Conservation (phyloP, 2,888 invertebrate genomes). For the Yponomeuta evonymella region DNA sequence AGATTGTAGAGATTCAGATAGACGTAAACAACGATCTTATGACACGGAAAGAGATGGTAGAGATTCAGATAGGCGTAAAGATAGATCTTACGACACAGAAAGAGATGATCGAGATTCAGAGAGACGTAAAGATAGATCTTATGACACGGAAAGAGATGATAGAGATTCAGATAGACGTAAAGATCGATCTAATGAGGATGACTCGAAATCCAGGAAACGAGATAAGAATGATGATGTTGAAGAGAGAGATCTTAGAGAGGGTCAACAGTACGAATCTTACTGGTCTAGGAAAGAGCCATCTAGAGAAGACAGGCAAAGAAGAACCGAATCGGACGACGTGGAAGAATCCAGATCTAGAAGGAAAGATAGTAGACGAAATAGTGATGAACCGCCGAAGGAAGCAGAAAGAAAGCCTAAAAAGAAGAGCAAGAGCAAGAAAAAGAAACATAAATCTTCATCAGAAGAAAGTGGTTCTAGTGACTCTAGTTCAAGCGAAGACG, state of each 20-base stretch:
- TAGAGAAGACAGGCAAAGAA: slow-evolving; percentile 18
- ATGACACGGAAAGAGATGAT: background rate
- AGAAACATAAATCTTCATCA: background rate
- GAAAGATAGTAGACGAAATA: slow-evolving; percentile 18
- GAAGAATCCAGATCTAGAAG: slow-evolving; percentile 14
- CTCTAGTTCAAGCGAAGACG: slow-evolving; percentile 21
- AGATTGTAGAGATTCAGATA: background rate
- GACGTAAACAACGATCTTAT: background rate
- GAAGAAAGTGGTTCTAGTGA: background rate
- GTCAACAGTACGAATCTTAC: background rate
- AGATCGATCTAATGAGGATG: slow-evolving; percentile 20
- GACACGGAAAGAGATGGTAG: slow-evolving; percentile 19
- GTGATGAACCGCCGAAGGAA: slow-evolving; percentile 16
- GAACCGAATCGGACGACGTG: slow-evolving; percentile 18
- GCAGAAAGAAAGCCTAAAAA: slow-evolving; percentile 12
- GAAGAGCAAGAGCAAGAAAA: slow-evolving; percentile 3
- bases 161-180: background rate
- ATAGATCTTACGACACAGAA: slow-evolving; percentile 4
- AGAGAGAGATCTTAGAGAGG: slow-evolving; percentile 8
- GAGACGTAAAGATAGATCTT: slow-evolving; percentile 9
- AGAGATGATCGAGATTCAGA: slow-evolving; percentile 21
- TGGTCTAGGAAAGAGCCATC: slow-evolving; percentile 11
- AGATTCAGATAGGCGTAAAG: background rate
- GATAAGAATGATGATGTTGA: slow-evolving; percentile 21
- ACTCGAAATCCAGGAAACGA: slow-evolving; percentile 15